Evolutionary conservation across 2,888 invertebrate species (phyloP).

Genomic region (Callosobruchus maculatus): DNA sequence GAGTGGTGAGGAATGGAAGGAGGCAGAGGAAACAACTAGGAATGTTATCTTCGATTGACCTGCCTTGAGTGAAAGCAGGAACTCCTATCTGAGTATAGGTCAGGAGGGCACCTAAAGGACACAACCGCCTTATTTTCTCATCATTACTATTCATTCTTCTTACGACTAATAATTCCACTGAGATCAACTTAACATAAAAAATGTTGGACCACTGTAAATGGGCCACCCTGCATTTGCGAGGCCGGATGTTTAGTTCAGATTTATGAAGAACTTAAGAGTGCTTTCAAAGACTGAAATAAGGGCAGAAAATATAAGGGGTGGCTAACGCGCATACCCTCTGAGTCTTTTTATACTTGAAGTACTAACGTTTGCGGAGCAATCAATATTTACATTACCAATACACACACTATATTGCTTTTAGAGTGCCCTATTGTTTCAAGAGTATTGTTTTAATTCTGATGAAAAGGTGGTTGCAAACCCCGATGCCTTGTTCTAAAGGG

Average conservation of each 20-base stretch:
- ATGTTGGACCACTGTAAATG: too few relatives aligned
- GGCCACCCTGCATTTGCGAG: background rate
- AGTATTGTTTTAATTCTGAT: slow-evolving; percentile 16
- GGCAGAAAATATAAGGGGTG: background rate
- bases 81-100: too few relatives aligned
- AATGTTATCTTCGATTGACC: too few relatives aligned
- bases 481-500: background rate
- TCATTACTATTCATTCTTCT: too few relatives aligned
- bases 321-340: slow-evolving; percentile 18
- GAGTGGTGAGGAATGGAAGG: too few relatives aligned
- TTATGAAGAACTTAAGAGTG: background rate
- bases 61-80: too few relatives aligned
- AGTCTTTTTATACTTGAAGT: slow-evolving; percentile 21
- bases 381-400: slow-evolving; percentile 38
- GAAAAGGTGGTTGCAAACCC: slow-evolving; percentile 6
- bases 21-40: too few relatives aligned
- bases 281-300: background rate
- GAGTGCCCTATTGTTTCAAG: slow-evolving; percentile 26
- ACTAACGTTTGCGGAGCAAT: slow-evolving; percentile 34
- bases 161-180: too few relatives aligned
- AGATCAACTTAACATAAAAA: too few relatives aligned
- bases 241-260: background rate
- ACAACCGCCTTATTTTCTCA: too few relatives aligned
- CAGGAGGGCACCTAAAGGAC: too few relatives aligned
- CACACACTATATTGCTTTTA: slow-evolving; percentile 21